Percentiles rank a stretch among this genome's conserved stretches.
phyloP scores from a whole-genome alignment of 2,888 invertebrate species.

The Melitaea athalia region DNA sequence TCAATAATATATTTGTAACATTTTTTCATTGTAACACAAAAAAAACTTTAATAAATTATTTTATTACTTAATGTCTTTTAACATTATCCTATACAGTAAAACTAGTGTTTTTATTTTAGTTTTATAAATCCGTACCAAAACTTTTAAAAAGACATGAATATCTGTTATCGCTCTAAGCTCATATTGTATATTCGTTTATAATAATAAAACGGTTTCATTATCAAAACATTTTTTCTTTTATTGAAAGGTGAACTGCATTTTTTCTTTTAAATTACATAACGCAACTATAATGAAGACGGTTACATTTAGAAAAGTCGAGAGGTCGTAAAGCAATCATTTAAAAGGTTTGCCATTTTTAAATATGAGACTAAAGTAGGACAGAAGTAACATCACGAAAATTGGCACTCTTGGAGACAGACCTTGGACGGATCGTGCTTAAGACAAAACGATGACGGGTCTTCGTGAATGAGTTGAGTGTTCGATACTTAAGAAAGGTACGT shows the following conservation, averaged over 20 bases:
- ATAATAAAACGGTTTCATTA: slow-evolving; percentile 8
- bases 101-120: slow-evolving; percentile 20
- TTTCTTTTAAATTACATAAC: background rate
- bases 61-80: background rate
- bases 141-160: slow-evolving; percentile 25
- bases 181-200: slow-evolving; percentile 17
- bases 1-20: slow-evolving; percentile 19
- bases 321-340: background rate
- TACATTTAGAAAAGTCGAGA: background rate
- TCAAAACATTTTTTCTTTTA: background rate
- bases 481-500: slow-evolving; percentile 25
- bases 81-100: slow-evolving; percentile 19
- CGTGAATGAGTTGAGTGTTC: slow-evolving; percentile 27
- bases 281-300: background rate
- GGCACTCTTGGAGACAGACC: slow-evolving; percentile 48
- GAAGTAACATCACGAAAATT: slow-evolving; percentile 33
- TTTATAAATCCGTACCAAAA: slow-evolving; percentile 29
- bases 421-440: slow-evolving; percentile 68
- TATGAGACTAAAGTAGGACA: slow-evolving; percentile 31
- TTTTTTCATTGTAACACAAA: slow-evolving; percentile 16
- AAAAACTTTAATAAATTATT: slow-evolving; percentile 1
- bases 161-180: slow-evolving; percentile 25
- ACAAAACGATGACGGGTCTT: slow-evolving; percentile 44
- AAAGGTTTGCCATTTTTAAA: slow-evolving; percentile 6
- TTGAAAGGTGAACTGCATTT: background rate